Percentiles rank a stretch among this genome's conserved stretches.
phyloP scores from a whole-genome alignment of 2,888 invertebrate genomes.

The Eulithis testata region DNA sequence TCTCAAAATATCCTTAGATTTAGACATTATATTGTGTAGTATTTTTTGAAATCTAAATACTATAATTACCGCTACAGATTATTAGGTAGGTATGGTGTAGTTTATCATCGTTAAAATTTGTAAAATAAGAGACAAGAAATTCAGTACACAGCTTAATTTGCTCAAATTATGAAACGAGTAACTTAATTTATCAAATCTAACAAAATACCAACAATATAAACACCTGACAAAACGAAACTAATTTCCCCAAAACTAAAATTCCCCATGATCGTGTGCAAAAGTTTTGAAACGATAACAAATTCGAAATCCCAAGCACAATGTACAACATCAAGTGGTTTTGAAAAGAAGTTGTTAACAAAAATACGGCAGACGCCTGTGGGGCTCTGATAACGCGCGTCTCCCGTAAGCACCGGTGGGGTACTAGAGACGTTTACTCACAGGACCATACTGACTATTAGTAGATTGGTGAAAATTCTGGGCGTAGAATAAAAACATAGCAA shows the following conservation, averaged over 20 bases:
- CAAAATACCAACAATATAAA: not conserved
- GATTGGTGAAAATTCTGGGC: slow-evolving; percentile 7
- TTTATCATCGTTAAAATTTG: no score
- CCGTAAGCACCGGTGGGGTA: slow-evolving; percentile 37
- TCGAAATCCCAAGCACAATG: slow-evolving; percentile 50
- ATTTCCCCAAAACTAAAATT: slow-evolving; percentile 31
- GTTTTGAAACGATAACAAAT: slow-evolving; percentile 33
- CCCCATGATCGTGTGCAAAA: slow-evolving; percentile 32
- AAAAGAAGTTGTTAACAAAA: slow-evolving; percentile 83
- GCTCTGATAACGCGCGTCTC: slow-evolving; percentile 72
- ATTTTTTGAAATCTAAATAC: no score
- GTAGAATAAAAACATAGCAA: no score
- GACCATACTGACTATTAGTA: slow-evolving; percentile 5
- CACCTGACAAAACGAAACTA: slow-evolving; percentile 17
- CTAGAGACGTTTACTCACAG: slow-evolving; percentile 2
- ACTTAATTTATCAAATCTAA: no score
- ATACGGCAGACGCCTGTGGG: slow-evolving; percentile 75
- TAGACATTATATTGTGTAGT: no score
- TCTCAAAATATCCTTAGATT: no score
- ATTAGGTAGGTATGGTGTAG: no score
- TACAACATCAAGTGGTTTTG: slow-evolving; percentile 67
- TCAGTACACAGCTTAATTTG: no score
- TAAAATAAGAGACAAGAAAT: no score
- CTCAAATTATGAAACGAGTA: no score
- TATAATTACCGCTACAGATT: no score